Base-by-base conservation (phyloP, 2,888 invertebrate genomes). In the Macrophya annulata region DNA sequence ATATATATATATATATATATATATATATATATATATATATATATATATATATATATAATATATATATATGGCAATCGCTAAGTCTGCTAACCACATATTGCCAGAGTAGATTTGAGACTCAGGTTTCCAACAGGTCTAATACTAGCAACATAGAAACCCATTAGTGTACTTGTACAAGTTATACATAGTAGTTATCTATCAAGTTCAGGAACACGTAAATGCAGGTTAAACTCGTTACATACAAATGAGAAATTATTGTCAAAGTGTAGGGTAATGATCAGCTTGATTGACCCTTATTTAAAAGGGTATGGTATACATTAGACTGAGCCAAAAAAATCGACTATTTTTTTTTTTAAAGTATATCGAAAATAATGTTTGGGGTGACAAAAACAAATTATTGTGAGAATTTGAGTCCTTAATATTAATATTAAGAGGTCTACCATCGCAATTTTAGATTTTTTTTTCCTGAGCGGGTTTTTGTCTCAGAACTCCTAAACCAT, bases 201-300 rank as follows among this genome's bases (percentile, higher is more conserved):
- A 31, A 77, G 77, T 77, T 77, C 31, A 31, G 31, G 17, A n/a
- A 21, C 9, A 77, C 31, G 51, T 77, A 31, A n/a, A 77, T 37
- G 77, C 77, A 51, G 55, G 77, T 55, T 77, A 77, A 77, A 77
- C 31, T 77, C 51, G 77, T 77, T 17, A 77, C n/a, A 48, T 76
- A 48, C 5, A 48, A 76, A 45, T 25, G 74, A 48, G 74, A 76
- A 76, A 48, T 76, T 76, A 48, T 48, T 76, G 45, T 40, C 40
- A 71, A 40, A 40, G 71, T 37, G 40, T 71, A n/a, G n/a, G 10
- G n/a, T 12, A 74, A 45, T 74, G 21, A 74, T 45, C 72, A 10
- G n/a, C 45, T n/a, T 45, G 45, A 74, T 74, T 10, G n/a, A 74
- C 77, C 55, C 51, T 77, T 17, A 55, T 45, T 55, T 4, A 77